Evolutionary conservation across 2,113 vertebrate genomes (phyloP), one percentile per base, ranked within the genome.

Genomic region (Athene cunicularia): DNA sequence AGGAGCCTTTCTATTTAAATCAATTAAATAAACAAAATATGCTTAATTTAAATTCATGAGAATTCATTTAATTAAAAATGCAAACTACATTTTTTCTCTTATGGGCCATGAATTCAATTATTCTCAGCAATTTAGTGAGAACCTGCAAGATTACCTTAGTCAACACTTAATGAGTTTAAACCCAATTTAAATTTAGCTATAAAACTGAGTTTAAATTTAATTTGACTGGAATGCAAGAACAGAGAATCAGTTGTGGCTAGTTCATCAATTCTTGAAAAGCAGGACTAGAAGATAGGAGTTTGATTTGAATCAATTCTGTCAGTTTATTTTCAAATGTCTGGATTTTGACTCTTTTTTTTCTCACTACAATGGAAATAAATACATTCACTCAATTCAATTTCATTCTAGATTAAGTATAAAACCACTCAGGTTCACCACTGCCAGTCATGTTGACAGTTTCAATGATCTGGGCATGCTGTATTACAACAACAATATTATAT

Each of bases 41-140:
- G 41, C 37, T 85, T 94, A 50, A 64, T 88, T 92, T 95, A 86
- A 91, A 94, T 94, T 87, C 1, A 80, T 68, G 17, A 72, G 47
- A 55, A 79, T 88, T 95, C 16, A 33, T 76, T 87, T 79, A 53
- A 87, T 93, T 92, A 86, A 95, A 93, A 93, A 59, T 66, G 28
- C 15, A 60, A 52, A 19, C 27, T 66, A 58, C 16, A 21, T 1
- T 81, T 91, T 95, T 93, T 63, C 24, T 95, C 1, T 49, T 87
- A 56, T 13, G 12, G 35, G 22, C 41, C 12, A 18, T 49, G 33
- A 12, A 33, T 93, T 93, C 28, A 59, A 15, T 94, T 95, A 47
- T 91, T 87, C 37, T 82, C 17, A 68, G 17, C 37, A 90, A 74
- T 76, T 80, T 67, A 52, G 9, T 67, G 35, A 86, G 26, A 66